A percentile compares a stretch with the other conserved stretches of the same genome.
These are phyloP conservation scores for Psylliodes chrysocephalus DNA, from an alignment of 2,888 invertebrate genomes.

Conservation along the genomic window DNA sequence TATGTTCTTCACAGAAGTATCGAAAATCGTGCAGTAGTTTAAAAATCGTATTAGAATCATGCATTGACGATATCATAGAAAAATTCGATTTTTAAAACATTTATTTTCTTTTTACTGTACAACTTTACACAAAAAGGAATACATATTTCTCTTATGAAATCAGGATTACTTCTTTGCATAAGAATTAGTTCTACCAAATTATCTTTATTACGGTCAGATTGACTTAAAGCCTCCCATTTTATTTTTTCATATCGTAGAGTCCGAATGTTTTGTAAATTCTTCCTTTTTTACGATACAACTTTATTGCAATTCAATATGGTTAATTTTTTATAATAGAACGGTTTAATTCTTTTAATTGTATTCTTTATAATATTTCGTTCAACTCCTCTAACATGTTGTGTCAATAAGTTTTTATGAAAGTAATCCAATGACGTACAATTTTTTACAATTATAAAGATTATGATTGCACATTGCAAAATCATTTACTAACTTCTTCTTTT, in stretches of 20 bases:
- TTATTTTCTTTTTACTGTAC: conserved; percentile 39
- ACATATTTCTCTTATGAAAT: conserved; percentile 41
- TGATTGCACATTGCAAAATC: conserved; percentile 24
- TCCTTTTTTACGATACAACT: conserved; percentile 5
- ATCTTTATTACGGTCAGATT: conserved; percentile 30
- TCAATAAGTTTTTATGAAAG: conserved; percentile 8
- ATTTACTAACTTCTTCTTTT: not conserved
- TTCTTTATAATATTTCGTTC: conserved; percentile 20
- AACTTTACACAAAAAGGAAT: conserved; percentile 40
- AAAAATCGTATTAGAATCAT: conserved; percentile 37
- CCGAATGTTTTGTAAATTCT: conserved; percentile 38
- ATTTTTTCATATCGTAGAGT: conserved; percentile 36
- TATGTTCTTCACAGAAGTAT: too few relatives aligned
- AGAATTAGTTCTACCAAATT: conserved; percentile 28
- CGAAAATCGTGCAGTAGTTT: too few relatives aligned
- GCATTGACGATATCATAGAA: conserved; percentile 32
- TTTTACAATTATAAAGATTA: conserved; percentile 22
- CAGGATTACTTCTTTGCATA: conserved; percentile 39
- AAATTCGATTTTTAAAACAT: conserved; percentile 30
- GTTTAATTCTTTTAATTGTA: conserved; percentile 4
- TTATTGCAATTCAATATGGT: not conserved
- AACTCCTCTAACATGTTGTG: conserved; percentile 12
- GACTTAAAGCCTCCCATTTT: conserved; percentile 32
- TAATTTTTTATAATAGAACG: conserved; percentile 24
- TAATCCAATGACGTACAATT: conserved; percentile 22